Base-by-base conservation (phyloP, 2,113 vertebrate species). In the Zosterops hypoxanthus region DNA sequence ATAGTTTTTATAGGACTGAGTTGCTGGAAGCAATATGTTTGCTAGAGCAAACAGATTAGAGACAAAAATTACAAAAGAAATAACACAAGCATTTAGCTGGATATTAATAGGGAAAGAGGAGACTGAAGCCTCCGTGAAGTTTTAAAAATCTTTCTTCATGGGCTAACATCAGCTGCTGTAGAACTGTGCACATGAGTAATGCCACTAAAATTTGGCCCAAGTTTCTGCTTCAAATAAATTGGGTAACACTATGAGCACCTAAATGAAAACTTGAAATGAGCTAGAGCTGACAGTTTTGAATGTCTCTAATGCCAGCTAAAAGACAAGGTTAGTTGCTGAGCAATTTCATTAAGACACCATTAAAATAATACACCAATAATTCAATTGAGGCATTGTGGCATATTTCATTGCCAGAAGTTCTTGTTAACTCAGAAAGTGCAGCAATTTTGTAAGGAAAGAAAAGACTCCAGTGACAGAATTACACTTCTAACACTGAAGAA, bases 291-390 rank as follows among this genome's bases (percentile, higher is more conserved):
- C 72, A 75, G 65, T 81, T 94, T 86, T 78, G 64, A 93, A 92
- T 47, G 42, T 50, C 47, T 82, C 24, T 86, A 93, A 66, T 1
- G 13, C 52, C 69, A 92, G 41, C 72, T 86, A 78, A 92, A 95
- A 94, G 59, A 89, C 83, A 95, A 94, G 60, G 79, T 94, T 94
- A 92, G 91, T 84, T 91, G 73, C 88, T n/a, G 57, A 88, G 69
- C 73, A 91, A 94, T 97, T 96, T 88, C 68, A 91, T 93, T 94
- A 94, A 89, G 91, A 92, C 46, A 60, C 76, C 44, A 93, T 91
- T 96, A 92, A 96, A 92, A 94, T 94, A 94, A 94, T 86, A 86
- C 34, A 52, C 46, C 53, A 71, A 84, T 97, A 94, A 94, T 90
- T 95, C 86, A 88, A 71, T 57, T 72, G 89, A 81, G 33, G 44